Percentiles rank a stretch among this genome's conserved stretches.
phyloP scores from a whole-genome alignment of 2,113 vertebrate species.

The Hepsetus odoe region DNA sequence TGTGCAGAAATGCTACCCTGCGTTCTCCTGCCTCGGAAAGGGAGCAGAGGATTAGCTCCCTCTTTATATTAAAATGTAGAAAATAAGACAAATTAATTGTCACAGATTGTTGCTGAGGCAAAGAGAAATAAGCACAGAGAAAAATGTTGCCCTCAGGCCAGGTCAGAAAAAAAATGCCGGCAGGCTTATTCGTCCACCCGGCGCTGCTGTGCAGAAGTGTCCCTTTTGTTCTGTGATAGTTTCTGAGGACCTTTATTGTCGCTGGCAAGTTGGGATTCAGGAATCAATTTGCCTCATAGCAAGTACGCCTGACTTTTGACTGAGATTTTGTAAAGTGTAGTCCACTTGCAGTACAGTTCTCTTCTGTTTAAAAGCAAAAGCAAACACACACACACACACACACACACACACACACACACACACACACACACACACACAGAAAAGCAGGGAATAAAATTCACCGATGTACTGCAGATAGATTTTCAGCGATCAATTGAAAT shows the following conservation, averaged over 20 bases:
- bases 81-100: slow-evolving; percentile 52
- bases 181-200: slow-evolving; percentile 61
- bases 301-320: background rate
- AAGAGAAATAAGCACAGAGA: slow-evolving; percentile 37
- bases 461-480: slow-evolving; percentile 42
- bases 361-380: background rate
- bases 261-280: slow-evolving; percentile 19
- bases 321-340: slow-evolving; percentile 70
- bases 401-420: slow-evolving; percentile 12
- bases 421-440: slow-evolving; percentile 15
- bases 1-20: background rate
- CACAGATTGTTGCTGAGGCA: slow-evolving; percentile 39
- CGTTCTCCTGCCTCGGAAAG: slow-evolving; percentile 11
- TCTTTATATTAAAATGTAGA: slow-evolving; percentile 40
- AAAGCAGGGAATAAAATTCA: slow-evolving; percentile 55
- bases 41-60: background rate
- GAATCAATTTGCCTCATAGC: slow-evolving; percentile 35
- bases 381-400: slow-evolving; percentile 18
- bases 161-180: slow-evolving; percentile 41
- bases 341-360: slow-evolving; percentile 6
- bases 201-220: slow-evolving; percentile 72
- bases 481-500: slow-evolving; percentile 47
- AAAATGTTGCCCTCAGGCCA: slow-evolving; percentile 52
- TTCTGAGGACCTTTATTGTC: slow-evolving; percentile 7
- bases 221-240: slow-evolving; percentile 73